phyloP scores from a whole-genome alignment of 2,113 vertebrate genomes.

The Salvelinus fontinalis region DNA sequence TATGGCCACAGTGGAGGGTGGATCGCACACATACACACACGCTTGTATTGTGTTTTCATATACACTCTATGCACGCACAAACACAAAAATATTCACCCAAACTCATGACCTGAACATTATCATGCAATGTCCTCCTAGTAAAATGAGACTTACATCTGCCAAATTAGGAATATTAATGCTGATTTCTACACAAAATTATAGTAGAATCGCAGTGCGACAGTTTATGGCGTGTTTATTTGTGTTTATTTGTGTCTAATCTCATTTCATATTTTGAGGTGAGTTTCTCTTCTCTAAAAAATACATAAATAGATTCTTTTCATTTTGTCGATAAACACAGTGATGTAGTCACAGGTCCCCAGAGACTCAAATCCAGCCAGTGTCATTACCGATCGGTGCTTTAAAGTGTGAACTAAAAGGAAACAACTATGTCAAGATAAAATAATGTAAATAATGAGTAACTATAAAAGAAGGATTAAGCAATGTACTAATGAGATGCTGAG shows the following conservation, averaged over 20 bases:
- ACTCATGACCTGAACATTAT: background rate
- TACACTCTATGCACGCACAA: background rate
- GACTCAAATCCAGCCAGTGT: too few relatives aligned
- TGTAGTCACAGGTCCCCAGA: too few relatives aligned
- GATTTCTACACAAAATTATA: background rate
- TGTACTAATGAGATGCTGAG: conserved; percentile 35
- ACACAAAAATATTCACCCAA: conserved; percentile 34
- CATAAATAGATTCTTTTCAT: too few relatives aligned
- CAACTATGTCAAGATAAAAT: background rate
- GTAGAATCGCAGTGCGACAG: background rate
- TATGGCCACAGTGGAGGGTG: background rate
- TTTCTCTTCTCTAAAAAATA: background rate
- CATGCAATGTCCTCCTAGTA: background rate
- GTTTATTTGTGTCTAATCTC: too few relatives aligned
- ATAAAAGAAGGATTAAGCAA: conserved; percentile 34
- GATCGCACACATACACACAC: background rate
- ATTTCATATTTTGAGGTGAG: background rate
- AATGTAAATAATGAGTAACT: background rate
- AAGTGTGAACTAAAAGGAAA: background rate
- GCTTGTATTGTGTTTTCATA: background rate
- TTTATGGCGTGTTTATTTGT: background rate
- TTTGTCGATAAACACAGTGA: too few relatives aligned
- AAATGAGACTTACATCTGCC: background rate
- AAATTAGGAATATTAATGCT: background rate
- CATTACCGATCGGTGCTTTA: too few relatives aligned